Conservation (phyloP, 2,888 invertebrate genomes). For the Acrobasis repandana region DNA sequence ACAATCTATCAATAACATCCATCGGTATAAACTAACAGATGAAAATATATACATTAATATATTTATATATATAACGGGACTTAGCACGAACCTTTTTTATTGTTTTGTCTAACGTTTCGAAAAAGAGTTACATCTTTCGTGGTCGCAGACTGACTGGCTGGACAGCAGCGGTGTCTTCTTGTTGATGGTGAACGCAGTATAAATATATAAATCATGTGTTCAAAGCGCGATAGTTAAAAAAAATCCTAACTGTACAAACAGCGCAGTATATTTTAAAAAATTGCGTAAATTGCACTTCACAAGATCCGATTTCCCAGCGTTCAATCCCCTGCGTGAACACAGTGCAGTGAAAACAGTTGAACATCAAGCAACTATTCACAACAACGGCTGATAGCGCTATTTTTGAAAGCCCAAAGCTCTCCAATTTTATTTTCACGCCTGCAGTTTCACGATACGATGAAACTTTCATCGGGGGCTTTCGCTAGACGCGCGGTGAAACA, state of each 20-base stretch:
- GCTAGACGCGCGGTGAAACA: slow-evolving; percentile 64
- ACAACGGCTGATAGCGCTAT: slow-evolving; percentile 44
- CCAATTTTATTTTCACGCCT: slow-evolving; percentile 78
- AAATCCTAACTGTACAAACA: background rate
- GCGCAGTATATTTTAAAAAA: slow-evolving; percentile 2
- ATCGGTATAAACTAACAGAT: too few relatives aligned
- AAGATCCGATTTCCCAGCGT: slow-evolving; percentile 15
- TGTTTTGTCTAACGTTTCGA: too few relatives aligned
- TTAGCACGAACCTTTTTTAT: too few relatives aligned
- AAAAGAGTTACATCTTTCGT: too few relatives aligned
- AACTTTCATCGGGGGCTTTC: slow-evolving; percentile 76
- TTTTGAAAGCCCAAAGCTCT: slow-evolving; percentile 57
- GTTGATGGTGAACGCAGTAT: too few relatives aligned
- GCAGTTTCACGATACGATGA: slow-evolving; percentile 75
- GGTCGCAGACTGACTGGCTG: too few relatives aligned
- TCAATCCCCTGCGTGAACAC: slow-evolving; percentile 17
- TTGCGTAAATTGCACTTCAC: slow-evolving; percentile 18
- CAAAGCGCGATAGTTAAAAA: background rate
- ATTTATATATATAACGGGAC: too few relatives aligned
- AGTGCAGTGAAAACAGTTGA: slow-evolving; percentile 13
- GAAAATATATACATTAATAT: too few relatives aligned
- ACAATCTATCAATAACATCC: too few relatives aligned
- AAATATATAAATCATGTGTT: too few relatives aligned
- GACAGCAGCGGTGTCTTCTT: too few relatives aligned
- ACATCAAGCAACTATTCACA: slow-evolving; percentile 34